Conservation (phyloP, 2,888 invertebrate species). For the Raillietiella orientalis region DNA sequence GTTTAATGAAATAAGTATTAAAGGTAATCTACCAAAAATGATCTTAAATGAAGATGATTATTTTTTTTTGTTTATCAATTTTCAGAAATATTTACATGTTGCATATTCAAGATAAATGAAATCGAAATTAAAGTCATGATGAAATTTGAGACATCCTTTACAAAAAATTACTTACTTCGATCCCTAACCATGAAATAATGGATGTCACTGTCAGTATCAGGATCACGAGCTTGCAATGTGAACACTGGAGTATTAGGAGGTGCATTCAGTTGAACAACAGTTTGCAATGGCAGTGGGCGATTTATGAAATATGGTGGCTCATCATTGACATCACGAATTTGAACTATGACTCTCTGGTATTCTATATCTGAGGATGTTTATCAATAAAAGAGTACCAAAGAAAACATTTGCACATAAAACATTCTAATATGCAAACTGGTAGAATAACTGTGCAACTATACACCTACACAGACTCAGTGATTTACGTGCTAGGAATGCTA, state of each 20-base stretch:
- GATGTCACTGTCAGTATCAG: constrained; percentile 81
- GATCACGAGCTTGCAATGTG: constrained; percentile 85
- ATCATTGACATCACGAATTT: constrained; percentile 82
- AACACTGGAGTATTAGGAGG: constrained; percentile 83
- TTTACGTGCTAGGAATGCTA: too few relatives aligned
- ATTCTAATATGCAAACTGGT: too few relatives aligned
- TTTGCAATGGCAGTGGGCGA: constrained; percentile 82
- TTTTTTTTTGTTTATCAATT: constrained; percentile 4
- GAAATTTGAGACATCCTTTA: too few relatives aligned
- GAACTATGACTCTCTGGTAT: constrained; percentile 75
- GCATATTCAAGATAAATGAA: too few relatives aligned
- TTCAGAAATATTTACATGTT: constrained; percentile 5
- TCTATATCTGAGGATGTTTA: constrained; percentile 57
- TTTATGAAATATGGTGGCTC: constrained; percentile 93
- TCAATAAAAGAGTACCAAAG: too few relatives aligned
- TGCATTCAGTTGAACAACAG: constrained; percentile 80
- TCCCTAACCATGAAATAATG: constrained; percentile 85
- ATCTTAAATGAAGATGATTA: constrained; percentile 4
- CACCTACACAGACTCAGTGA: too few relatives aligned
- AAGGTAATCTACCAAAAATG: too few relatives aligned
- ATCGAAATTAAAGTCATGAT: too few relatives aligned
- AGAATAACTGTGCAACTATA: too few relatives aligned
- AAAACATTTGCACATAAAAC: too few relatives aligned
- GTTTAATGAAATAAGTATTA: too few relatives aligned
- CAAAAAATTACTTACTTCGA: constrained; percentile 20